Conservation (phyloP, 2,797 vertebrate genomes). For the Phalloptychus januarius region DNA sequence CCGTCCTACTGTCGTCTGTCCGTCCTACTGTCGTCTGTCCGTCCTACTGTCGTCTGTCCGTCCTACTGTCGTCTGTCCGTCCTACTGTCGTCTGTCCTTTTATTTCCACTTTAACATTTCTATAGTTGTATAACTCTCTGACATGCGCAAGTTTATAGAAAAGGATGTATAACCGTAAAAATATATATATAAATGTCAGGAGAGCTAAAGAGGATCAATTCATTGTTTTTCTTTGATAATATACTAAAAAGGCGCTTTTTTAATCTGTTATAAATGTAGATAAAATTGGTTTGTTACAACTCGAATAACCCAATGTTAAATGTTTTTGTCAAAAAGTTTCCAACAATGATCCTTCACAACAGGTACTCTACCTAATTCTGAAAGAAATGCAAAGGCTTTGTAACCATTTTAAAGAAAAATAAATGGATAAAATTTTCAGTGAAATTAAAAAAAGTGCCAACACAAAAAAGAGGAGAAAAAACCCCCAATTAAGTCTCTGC, state of each 20-base stretch:
- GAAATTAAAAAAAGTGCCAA: neutral
- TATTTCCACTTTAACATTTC: conserved; percentile 26
- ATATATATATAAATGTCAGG: neutral
- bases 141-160: conserved; percentile 2
- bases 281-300: neutral
- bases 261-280: neutral
- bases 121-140: conserved; percentile 1
- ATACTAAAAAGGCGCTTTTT: neutral
- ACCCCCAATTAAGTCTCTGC: neutral
- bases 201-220: neutral
- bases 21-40: conserved; percentile 2
- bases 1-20: conserved; percentile 4
- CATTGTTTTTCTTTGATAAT: neutral
- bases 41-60: neutral
- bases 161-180: neutral
- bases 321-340: neutral
- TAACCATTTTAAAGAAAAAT: neutral
- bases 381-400: neutral
- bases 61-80: neutral
- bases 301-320: neutral
- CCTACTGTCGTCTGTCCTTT: conserved; percentile 3
- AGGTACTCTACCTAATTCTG: neutral
- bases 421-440: neutral
- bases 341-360: neutral
- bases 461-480: neutral